phyloP scores from a whole-genome alignment of 2,888 invertebrate genomes.

The Sarcophaga variegata region DNA sequence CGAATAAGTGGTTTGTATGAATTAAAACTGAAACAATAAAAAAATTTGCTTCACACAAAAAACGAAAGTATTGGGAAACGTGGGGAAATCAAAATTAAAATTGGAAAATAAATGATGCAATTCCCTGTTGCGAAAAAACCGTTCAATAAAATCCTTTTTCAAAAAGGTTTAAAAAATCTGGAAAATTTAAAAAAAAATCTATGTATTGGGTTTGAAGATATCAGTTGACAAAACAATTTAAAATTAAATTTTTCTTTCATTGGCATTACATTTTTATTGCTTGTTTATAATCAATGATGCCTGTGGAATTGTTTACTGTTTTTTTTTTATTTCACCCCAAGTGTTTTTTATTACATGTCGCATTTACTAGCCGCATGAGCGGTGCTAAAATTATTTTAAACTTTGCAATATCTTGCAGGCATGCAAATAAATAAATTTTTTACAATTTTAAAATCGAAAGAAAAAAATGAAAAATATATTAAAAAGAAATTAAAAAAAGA shows the following conservation, averaged over 20 bases:
- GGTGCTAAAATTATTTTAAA: conserved; percentile 13
- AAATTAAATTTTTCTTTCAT: neutral
- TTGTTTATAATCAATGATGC: neutral
- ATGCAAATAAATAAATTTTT: neutral
- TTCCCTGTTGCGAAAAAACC: no score
- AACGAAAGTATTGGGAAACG: conserved; percentile 42
- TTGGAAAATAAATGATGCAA: no score
- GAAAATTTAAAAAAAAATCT: no score
- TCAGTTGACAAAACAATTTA: no score
- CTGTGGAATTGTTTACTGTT: neutral
- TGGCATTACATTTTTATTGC: conserved; percentile 2
- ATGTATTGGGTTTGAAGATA: no score
- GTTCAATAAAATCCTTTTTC: no score
- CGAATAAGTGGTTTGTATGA: neutral
- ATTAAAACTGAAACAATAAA: conserved; percentile 19
- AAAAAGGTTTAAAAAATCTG: no score
- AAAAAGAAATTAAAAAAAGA: neutral
- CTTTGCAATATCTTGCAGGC: neutral
- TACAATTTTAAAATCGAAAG: neutral
- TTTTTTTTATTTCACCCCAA: neutral
- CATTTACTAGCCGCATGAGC: conserved; percentile 41
- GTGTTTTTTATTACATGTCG: conserved; percentile 59
- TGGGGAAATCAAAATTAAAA: neutral
- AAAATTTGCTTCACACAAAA: neutral
- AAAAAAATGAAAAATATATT: no score